These are phyloP conservation scores for Drosophila punjabiensis DNA, from an alignment of 1,140 invertebrate species.

Conservation along the genomic window DNA sequence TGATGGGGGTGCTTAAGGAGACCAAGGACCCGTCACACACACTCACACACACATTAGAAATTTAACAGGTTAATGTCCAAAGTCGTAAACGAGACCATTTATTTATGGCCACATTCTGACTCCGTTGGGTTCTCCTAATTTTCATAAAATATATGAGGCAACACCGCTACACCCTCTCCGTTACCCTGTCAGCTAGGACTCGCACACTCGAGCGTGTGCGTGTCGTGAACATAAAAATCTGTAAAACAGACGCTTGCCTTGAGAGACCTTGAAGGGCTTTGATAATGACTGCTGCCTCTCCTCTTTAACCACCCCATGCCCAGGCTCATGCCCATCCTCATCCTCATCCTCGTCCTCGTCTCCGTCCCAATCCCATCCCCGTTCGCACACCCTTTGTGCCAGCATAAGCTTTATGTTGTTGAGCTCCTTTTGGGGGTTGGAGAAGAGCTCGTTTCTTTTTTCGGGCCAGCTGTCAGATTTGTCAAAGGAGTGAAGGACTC, in stretches of 20 bases:
- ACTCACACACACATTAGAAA: conserved; percentile 69
- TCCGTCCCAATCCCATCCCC: not conserved
- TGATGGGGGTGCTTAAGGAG: conserved; percentile 27
- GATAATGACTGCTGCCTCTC: conserved; percentile 66
- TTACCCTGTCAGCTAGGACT: not conserved
- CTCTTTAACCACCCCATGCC: conserved; percentile 18
- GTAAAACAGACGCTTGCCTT: conserved; percentile 54
- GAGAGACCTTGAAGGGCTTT: conserved; percentile 73
- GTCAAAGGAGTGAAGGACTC: conserved; percentile 60
- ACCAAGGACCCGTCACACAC: conserved; percentile 66
- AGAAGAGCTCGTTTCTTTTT: conserved; percentile 41
- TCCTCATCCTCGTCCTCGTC: not conserved
- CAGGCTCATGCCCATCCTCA: not conserved
- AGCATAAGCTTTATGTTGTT: conserved; percentile 66
- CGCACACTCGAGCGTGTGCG: conserved; percentile 32
- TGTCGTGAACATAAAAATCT: conserved; percentile 74
- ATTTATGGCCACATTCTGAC: conserved; percentile 76
- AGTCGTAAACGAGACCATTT: conserved; percentile 84
- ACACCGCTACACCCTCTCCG: not conserved
- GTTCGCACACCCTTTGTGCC: conserved; percentile 46
- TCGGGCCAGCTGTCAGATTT: conserved; percentile 62
- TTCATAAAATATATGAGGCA: conserved; percentile 70
- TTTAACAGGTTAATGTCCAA: conserved; percentile 84
- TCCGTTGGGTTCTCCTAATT: conserved; percentile 60
- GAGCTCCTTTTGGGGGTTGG: conserved; percentile 57